phyloP scores from a whole-genome alignment of 2,888 invertebrate genomes.

The Ditula angustiorana region DNA sequence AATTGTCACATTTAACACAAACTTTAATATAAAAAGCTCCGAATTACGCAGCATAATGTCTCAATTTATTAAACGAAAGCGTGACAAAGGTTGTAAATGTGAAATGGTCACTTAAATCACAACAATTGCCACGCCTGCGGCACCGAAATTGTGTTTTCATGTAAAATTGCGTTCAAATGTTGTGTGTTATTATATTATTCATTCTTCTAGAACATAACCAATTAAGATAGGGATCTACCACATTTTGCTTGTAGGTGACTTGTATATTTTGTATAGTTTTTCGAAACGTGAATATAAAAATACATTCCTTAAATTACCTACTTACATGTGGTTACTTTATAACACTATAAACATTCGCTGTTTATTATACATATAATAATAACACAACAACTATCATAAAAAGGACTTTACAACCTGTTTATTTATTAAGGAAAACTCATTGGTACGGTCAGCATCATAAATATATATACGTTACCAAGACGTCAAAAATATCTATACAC shows the following conservation, averaged over 20 bases:
- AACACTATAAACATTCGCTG: too few relatives aligned
- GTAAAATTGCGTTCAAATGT: constrained; percentile 62
- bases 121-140: constrained; percentile 63
- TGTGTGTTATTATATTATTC: constrained; percentile 55
- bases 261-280: constrained; percentile 1
- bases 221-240: constrained; percentile 55
- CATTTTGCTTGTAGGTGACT: constrained; percentile 22
- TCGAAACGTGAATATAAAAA: not conserved
- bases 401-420: too few relatives aligned
- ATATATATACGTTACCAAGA: too few relatives aligned
- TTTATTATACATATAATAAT: too few relatives aligned
- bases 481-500: too few relatives aligned
- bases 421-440: too few relatives aligned
- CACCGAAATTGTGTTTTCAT: constrained; percentile 68
- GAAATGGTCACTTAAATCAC: constrained; percentile 72
- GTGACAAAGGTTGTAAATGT: constrained; percentile 74
- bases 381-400: too few relatives aligned
- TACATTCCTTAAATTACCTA: too few relatives aligned
- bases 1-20: constrained; percentile 51
- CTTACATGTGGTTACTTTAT: too few relatives aligned
- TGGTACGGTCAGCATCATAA: too few relatives aligned
- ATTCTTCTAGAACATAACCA: constrained; percentile 59
- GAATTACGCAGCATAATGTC: constrained; percentile 66
- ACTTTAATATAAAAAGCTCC: constrained; percentile 53
- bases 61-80: constrained; percentile 72